A percentile compares a stretch with the other conserved stretches of the same genome.
Conservation (phyloP, 2,797 vertebrate species). For the Trachurus trachurus region DNA sequence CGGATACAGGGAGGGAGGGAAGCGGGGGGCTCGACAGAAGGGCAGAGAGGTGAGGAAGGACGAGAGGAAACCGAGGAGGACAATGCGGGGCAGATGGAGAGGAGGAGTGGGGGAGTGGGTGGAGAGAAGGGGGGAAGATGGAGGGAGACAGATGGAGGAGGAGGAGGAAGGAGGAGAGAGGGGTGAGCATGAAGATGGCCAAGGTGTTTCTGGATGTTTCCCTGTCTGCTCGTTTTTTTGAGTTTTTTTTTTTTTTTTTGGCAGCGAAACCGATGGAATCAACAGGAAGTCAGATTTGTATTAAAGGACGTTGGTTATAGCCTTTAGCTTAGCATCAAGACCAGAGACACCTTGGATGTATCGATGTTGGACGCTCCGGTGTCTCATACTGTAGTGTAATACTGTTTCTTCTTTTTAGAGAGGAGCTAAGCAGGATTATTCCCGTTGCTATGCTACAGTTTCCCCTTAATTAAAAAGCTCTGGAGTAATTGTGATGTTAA, state of each 20-base stretch:
- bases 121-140: slow-evolving; percentile 47
- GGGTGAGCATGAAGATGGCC: slow-evolving; percentile 42
- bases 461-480: no score
- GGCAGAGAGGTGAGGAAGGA: slow-evolving; percentile 60
- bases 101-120: slow-evolving; percentile 45
- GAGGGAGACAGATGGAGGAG: slow-evolving; percentile 62
- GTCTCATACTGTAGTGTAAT: no score
- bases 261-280: background rate
- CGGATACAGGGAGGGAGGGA: background rate
- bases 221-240: slow-evolving; percentile 39
- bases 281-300: background rate
- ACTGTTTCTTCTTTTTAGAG: no score
- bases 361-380: no score
- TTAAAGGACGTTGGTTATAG: background rate
- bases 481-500: no score
- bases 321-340: no score
- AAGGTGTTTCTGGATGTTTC: slow-evolving; percentile 50
- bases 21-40: slow-evolving; percentile 56
- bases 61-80: slow-evolving; percentile 50
- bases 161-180: slow-evolving; percentile 32
- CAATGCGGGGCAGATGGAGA: slow-evolving; percentile 63
- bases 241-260: no score
- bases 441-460: no score
- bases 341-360: no score
- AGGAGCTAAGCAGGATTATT: no score